Conservation (phyloP, 2,797 vertebrate species). For the Morus bassanus region DNA sequence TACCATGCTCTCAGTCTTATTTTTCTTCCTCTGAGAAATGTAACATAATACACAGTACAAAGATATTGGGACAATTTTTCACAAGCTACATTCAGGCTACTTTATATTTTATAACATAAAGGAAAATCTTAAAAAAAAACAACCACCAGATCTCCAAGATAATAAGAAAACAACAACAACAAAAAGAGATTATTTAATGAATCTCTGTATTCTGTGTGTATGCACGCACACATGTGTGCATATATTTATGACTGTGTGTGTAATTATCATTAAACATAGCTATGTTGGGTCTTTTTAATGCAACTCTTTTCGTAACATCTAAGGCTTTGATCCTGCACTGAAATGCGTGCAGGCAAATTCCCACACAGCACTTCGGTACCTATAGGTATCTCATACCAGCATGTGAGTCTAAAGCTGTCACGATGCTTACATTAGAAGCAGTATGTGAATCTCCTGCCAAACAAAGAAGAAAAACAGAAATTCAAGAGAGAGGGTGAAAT, state of each 20-base stretch:
- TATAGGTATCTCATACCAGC: background rate
- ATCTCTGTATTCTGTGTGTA: background rate
- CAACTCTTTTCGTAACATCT: background rate
- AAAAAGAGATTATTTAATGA: conserved; percentile 42
- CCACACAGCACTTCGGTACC: background rate
- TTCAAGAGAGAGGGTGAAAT: background rate
- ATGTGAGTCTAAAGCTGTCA: background rate
- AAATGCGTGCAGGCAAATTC: background rate
- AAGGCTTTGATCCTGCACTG: background rate
- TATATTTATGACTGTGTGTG: conserved; percentile 25
- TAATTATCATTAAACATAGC: conserved; percentile 42
- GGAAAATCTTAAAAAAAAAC: background rate
- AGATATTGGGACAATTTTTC: conserved; percentile 56
- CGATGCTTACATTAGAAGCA: background rate
- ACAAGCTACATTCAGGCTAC: background rate
- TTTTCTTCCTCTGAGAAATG: conserved; percentile 52
- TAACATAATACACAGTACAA: background rate
- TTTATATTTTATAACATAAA: conserved; percentile 35
- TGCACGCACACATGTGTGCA: fast-evolving
- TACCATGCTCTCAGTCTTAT: background rate
- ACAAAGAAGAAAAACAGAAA: conserved; percentile 2
- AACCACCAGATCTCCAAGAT: background rate
- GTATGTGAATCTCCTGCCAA: background rate
- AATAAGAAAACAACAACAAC: background rate
- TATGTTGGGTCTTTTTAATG: background rate